phyloP scores from a whole-genome alignment of 2,113 vertebrate species.

The Thalassoma bifasciatum region DNA sequence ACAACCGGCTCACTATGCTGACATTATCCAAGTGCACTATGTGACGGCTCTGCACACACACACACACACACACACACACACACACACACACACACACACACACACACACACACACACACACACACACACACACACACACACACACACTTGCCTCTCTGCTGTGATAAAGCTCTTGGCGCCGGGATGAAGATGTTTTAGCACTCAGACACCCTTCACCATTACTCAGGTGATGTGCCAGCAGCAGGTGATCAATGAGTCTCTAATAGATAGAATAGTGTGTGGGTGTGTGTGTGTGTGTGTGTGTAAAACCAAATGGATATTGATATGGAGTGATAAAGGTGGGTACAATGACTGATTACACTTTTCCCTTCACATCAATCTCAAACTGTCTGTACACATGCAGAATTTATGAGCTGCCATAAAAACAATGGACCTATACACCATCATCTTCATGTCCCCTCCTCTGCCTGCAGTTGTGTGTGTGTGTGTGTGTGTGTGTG shows the following conservation, averaged over 20 bases:
- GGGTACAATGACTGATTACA: constrained; percentile 73
- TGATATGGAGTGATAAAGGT: constrained; percentile 73
- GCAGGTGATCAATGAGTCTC: constrained; percentile 79
- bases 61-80: constrained; percentile 6
- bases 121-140: constrained; percentile 29
- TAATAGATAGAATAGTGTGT: constrained; percentile 61
- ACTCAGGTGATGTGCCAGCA: constrained; percentile 80
- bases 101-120: constrained; percentile 33
- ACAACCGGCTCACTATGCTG: too few relatives aligned
- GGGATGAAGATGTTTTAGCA: constrained; percentile 67
- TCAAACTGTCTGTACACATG: constrained; percentile 68
- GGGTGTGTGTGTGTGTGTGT: background rate
- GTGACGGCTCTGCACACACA: too few relatives aligned
- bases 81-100: constrained; percentile 24
- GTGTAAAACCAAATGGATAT: constrained; percentile 32
- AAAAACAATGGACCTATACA: constrained; percentile 71
- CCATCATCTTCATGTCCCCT: constrained; percentile 56
- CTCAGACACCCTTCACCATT: constrained; percentile 81
- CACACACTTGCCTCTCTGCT: constrained; percentile 50
- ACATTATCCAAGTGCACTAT: too few relatives aligned
- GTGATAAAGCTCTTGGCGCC: constrained; percentile 74
- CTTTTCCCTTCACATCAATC: constrained; percentile 78
- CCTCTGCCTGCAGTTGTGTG: constrained; percentile 2
- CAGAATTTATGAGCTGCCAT: constrained; percentile 70
- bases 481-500: constrained; percentile 9